phyloP scores from a whole-genome alignment of 1,140 invertebrate genomes.

The Cydia fagiglandana region DNA sequence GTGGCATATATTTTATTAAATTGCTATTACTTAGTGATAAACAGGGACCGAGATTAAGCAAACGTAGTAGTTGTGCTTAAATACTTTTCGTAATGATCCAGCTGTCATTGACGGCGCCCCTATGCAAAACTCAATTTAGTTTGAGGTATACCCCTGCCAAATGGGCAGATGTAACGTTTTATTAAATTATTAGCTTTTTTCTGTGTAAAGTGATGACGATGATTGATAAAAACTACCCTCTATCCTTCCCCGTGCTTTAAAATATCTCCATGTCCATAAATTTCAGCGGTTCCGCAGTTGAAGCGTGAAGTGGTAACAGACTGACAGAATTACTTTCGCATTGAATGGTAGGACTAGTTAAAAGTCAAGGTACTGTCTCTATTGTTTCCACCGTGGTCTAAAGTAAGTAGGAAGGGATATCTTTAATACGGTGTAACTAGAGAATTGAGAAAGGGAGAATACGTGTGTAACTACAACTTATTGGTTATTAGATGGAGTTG shows the following conservation, averaged over 20 bases:
- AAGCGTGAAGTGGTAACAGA: no score
- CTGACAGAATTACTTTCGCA: no score
- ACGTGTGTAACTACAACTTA: conserved; percentile 4
- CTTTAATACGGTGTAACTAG: neutral
- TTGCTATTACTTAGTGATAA: no score
- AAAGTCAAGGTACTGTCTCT: neutral
- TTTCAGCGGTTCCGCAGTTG: no score
- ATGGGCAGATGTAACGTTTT: neutral
- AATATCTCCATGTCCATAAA: no score
- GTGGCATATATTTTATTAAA: no score
- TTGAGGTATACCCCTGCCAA: neutral
- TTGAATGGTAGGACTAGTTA: no score
- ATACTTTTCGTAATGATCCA: neutral
- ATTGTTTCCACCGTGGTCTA: neutral
- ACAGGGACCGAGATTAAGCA: neutral
- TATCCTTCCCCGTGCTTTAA: no score
- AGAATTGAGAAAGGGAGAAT: neutral
- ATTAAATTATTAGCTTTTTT: no score
- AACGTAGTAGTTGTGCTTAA: neutral
- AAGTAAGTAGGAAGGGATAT: neutral
- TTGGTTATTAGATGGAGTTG: neutral
- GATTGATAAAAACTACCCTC: no score
- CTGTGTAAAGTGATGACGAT: no score
- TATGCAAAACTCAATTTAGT: neutral
- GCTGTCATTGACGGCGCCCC: neutral